Evolutionary conservation across 2,113 vertebrate species (phyloP), one percentile per base, ranked within the genome.

Genomic region (Microcebus tavaratra): DNA sequence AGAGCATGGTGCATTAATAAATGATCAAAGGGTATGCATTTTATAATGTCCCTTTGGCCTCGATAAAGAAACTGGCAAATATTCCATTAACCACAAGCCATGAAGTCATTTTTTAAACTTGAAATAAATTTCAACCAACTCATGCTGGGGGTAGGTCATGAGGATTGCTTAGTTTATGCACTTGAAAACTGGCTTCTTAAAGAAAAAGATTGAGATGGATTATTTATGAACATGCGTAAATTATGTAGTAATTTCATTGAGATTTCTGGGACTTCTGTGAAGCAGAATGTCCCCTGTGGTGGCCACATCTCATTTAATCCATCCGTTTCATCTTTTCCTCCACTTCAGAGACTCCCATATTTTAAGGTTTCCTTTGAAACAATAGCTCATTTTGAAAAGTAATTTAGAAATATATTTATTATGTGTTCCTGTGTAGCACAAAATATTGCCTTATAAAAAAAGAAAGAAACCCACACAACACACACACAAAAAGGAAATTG

Each of bases 11-110:
- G 10, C 80, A 95, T 96, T 95, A 97, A 97, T 97, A 96, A 96
- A 97, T 91, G 45, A 96, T 97, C 95, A 97, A 95, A 97, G 18
- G 2, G 65, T 93, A 4, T 94, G 80, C 63, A 73, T 94, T 97
- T 96, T 89, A 93, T 92, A 95, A 97, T 91, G 91, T 86, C 50
- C 79, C 59, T 96, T 94, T 96, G 84, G 94, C 79, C 86, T 95
- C 34, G 0, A 63, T 89, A 96, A 95, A 96, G 78, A 94, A 94
- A 96, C 85, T 86, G 59, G 95, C 73, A 97, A 96, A 94, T 92
- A 88, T 88, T 80, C 92, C 83, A 96, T 91, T 97, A 98, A 94
- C 92, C 67, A 95, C 45, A 97, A 88, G 25, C 31, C 57, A 95
- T 50, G 31, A 72, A 94, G 92, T 87, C 73, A 88, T 91, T 90